Conservation (phyloP, 1,140 invertebrate species). For the Agrilus planipennis region DNA sequence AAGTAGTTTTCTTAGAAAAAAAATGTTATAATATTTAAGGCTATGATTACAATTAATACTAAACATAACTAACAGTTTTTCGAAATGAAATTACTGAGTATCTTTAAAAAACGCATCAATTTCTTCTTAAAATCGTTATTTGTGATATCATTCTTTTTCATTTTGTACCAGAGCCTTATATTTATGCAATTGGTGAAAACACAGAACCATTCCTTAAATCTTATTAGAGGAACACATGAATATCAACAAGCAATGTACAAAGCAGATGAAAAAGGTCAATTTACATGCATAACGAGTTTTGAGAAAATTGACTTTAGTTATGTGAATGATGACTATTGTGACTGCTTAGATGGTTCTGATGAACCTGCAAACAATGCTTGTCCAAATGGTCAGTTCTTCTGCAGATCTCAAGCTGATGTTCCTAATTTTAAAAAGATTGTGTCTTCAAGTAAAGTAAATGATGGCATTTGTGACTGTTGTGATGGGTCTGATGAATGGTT, state of each 20-base stretch:
- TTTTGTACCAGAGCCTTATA: constrained; percentile 24
- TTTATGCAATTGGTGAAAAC: constrained; percentile 13
- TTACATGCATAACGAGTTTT: constrained; percentile 34
- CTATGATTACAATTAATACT: too few species aligned
- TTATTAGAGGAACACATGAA: constrained; percentile 24
- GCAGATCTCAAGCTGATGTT: constrained; percentile 42
- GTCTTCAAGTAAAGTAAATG: constrained; percentile 65
- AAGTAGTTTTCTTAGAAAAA: too few species aligned
- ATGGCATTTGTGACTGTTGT: constrained; percentile 89
- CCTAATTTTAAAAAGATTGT: constrained; percentile 32
- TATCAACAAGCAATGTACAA: constrained; percentile 30
- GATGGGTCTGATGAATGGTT: constrained; percentile 69
- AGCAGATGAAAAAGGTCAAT: constrained; percentile 30
- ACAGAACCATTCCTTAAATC: constrained; percentile 1
- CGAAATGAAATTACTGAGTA: too few species aligned
- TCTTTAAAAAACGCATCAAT: constrained; percentile 3
- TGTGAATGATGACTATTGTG: constrained; percentile 92
- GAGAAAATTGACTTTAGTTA: constrained; percentile 43
- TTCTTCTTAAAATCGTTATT: constrained; percentile 11
- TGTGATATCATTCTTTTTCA: constrained; percentile 18
- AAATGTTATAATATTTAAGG: too few species aligned
- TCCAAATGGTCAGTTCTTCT: constrained; percentile 67
- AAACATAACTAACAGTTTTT: too few species aligned
- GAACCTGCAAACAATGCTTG: constrained; percentile 88
- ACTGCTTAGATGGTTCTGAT: constrained; percentile 79